phyloP scores from a whole-genome alignment of 2,888 invertebrate genomes.

The Cetonia aurata region DNA sequence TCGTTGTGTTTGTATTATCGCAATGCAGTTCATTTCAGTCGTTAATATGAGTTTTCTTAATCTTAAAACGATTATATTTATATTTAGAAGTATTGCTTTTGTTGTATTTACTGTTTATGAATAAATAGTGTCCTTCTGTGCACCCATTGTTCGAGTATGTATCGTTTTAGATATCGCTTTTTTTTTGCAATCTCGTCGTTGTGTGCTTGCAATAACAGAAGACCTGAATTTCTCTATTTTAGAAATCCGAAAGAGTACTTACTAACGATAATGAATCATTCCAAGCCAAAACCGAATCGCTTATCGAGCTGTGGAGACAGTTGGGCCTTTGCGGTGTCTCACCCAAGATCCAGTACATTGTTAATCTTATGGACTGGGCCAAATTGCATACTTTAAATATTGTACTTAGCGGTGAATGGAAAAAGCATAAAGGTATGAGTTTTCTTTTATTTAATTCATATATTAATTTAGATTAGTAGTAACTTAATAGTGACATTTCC shows the following conservation, averaged over 20 bases:
- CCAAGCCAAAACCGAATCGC: conserved; percentile 59
- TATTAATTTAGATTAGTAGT: no score
- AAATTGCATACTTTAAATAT: conserved; percentile 64
- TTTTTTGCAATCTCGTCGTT: background rate
- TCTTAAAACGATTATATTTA: conserved; percentile 23
- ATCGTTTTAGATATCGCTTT: conserved; percentile 17
- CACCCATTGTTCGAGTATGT: conserved; percentile 3
- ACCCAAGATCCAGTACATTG: conserved; percentile 59
- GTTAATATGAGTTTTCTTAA: conserved; percentile 40
- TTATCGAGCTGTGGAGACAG: conserved; percentile 62
- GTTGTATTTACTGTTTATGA: background rate
- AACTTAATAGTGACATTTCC: no score
- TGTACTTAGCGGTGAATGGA: conserved; percentile 64
- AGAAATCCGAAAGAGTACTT: conserved; percentile 62
- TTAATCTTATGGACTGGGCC: conserved; percentile 64
- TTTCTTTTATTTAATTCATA: background rate
- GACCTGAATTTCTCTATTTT: conserved; percentile 53
- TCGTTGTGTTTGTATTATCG: conserved; percentile 34
- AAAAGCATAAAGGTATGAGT: conserved; percentile 60
- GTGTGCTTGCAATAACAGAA: background rate
- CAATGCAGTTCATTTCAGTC: conserved; percentile 37
- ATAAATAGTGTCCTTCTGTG: conserved; percentile 18
- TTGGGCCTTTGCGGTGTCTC: conserved; percentile 57
- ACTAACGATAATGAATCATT: conserved; percentile 61
- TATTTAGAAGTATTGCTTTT: conserved; percentile 14